Evolutionary conservation across 2,113 vertebrate genomes (phyloP).

Genomic region (Rynchops niger): DNA sequence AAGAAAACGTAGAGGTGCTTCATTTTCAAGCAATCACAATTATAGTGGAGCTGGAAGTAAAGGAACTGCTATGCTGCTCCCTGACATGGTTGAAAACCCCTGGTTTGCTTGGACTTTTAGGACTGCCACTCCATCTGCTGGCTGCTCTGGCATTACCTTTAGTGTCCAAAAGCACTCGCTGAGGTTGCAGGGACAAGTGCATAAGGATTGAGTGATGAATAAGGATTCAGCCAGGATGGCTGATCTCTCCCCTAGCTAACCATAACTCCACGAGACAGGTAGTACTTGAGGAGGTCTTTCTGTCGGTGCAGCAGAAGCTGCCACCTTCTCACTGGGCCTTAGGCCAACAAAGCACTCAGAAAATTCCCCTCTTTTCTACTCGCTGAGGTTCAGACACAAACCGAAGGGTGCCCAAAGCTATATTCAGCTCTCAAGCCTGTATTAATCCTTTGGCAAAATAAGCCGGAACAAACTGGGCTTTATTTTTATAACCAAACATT

Average conservation of each 20-base stretch:
- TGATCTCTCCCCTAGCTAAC: not conserved
- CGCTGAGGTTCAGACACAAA: not conserved
- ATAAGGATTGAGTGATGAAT: no score
- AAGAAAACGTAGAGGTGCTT: not conserved
- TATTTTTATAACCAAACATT: not conserved
- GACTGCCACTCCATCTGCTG: not conserved
- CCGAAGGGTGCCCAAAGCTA: not conserved
- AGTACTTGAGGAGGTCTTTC: not conserved
- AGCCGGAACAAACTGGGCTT: not conserved
- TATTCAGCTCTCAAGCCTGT: not conserved
- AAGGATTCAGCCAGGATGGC: not conserved
- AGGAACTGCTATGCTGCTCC: not conserved
- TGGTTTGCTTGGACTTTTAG: not conserved
- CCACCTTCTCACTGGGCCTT: not conserved
- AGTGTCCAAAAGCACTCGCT: not conserved
- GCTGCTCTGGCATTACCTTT: not conserved
- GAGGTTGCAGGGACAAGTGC: not conserved
- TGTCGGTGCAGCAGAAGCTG: not conserved
- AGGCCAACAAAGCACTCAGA: not conserved
- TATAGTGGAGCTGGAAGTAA: not conserved
- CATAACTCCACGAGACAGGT: accelerated
- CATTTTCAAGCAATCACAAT: not conserved
- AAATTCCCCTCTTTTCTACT: not conserved
- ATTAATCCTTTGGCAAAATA: not conserved
- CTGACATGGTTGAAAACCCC: accelerated